Base-by-base conservation (phyloP, 2,113 vertebrate genomes). In the Carlito syrichta region DNA sequence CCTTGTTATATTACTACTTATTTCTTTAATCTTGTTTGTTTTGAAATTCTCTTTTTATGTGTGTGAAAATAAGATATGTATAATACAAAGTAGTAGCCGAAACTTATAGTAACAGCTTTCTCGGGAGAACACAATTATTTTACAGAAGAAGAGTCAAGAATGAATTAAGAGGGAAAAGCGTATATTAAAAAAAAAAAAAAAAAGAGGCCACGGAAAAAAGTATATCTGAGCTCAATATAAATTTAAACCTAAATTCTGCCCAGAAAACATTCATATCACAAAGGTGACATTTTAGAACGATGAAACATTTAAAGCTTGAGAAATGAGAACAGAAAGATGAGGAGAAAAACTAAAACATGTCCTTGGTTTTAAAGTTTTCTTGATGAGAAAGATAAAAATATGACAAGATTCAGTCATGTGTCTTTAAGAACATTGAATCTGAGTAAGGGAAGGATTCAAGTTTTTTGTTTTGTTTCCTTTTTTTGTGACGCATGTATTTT, bases 301-400 rank as follows among this genome's bases (percentile, higher is more conserved):
- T 58, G 45, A 95, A 91, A 94, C 58, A 77, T 83, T 91, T 60
- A 40, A 81, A 73, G n/a, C 56, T 81, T 92, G 58, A 76, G 38
- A 58, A 90, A 90, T 71, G 35, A 79, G 48, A 85, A 83, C 9
- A 89, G 35, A 40, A 83, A 89, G 35, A 56, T 89, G 14, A 89
- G 35, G 48, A 79, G 52, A 87, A 91, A 97, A 87, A 84, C 5
- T 63, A 30, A 81, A 85, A 81, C 23, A 74, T 62, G n/a, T 2
- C n/a, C 69, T 38, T 73, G 25, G 5, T 92, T 87, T 91, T 91
- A 52, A 76, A 91, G 54, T 86, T 95, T 93, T 84, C 73, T 86
- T 50, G 16, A 79, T 56, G 30, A 68, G 5, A 96, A 89, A 0
- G 22, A 43, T 83, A 86, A 95, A 66, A 68, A 63, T 40, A 63